A percentile compares a stretch with the other conserved stretches of the same genome.
phyloP scores from a whole-genome alignment of 2,113 vertebrate species.

The Eira barbara region DNA sequence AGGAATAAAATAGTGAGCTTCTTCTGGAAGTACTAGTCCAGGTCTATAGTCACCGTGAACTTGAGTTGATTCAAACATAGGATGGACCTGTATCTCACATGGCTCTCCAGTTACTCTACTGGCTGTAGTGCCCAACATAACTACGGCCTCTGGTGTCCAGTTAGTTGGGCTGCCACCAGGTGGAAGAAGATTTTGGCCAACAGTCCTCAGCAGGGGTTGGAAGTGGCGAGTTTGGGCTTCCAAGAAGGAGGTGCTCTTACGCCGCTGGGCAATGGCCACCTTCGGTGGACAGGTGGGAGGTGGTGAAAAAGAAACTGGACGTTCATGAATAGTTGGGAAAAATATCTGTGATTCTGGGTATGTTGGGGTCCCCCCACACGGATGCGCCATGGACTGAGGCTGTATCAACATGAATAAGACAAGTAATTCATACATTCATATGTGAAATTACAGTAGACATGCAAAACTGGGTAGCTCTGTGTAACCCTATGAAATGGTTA shows the following conservation, averaged over 20 bases:
- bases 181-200: slow-evolving; percentile 90
- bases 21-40: slow-evolving; percentile 87
- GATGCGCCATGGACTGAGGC: slow-evolving; percentile 92
- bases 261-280: slow-evolving; percentile 91
- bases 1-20: slow-evolving; percentile 89
- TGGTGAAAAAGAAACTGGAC: slow-evolving; percentile 96
- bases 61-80: slow-evolving; percentile 86
- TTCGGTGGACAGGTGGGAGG: slow-evolving; percentile 94
- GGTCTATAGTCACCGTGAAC: slow-evolving; percentile 88
- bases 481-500: slow-evolving; percentile 82
- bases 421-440: slow-evolving; percentile 92
- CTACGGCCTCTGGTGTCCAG: slow-evolving; percentile 84
- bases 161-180: slow-evolving; percentile 86
- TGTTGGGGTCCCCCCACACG: slow-evolving; percentile 90
- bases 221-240: slow-evolving; percentile 96
- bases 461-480: slow-evolving; percentile 82
- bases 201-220: slow-evolving; percentile 91
- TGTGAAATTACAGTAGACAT: slow-evolving; percentile 88
- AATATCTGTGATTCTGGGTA: slow-evolving; percentile 92
- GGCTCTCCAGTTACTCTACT: slow-evolving; percentile 88
- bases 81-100: slow-evolving; percentile 86
- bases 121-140: slow-evolving; percentile 85
- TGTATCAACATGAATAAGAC: slow-evolving; percentile 97
- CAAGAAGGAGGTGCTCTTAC: slow-evolving; percentile 98
- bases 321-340: slow-evolving; percentile 94